A percentile compares a stretch with the other conserved stretches of the same genome.
These are phyloP conservation scores for Eupithecia insigniata DNA, from an alignment of 2,888 invertebrate genomes.

Conservation along the genomic window DNA sequence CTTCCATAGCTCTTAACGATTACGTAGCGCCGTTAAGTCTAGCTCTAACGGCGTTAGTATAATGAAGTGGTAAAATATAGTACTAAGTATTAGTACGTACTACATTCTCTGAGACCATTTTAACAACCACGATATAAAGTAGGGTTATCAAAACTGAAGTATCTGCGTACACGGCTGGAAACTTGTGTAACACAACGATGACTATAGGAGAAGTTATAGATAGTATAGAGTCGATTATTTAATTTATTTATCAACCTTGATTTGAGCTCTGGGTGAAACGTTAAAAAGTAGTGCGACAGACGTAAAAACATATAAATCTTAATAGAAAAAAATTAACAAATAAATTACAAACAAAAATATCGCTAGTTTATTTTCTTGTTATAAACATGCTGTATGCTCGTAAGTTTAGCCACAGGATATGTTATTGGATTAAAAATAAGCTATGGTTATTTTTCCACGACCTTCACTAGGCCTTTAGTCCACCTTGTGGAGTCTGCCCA, in stretches of 20 bases:
- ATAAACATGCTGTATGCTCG: neutral
- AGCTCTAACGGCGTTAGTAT: slow-evolving; percentile 11
- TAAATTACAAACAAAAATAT: too few species aligned
- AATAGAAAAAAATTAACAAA: neutral
- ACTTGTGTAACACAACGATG: neutral
- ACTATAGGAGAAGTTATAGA: neutral
- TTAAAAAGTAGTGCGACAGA: neutral
- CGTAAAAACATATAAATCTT: neutral
- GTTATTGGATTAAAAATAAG: neutral
- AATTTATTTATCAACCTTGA: neutral
- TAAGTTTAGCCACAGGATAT: neutral
- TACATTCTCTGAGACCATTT: slow-evolving; percentile 8
- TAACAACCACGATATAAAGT: slow-evolving; percentile 11
- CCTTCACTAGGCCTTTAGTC: neutral
- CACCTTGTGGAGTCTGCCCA: neutral
- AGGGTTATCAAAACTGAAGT: slow-evolving; percentile 13
- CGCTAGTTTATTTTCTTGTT: neutral
- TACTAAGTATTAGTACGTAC: slow-evolving; percentile 6
- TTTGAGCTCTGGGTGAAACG: neutral
- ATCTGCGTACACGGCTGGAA: slow-evolving; percentile 4
- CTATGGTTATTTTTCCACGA: neutral
- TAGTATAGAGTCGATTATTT: neutral
- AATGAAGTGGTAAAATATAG: slow-evolving; percentile 13
- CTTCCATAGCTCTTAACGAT: slow-evolving; percentile 9
- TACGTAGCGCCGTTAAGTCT: slow-evolving; percentile 13